A percentile compares a stretch with the other conserved stretches of the same genome.
Conservation (phyloP, 2,797 vertebrate species). For the Poeciliopsis turneri region DNA sequence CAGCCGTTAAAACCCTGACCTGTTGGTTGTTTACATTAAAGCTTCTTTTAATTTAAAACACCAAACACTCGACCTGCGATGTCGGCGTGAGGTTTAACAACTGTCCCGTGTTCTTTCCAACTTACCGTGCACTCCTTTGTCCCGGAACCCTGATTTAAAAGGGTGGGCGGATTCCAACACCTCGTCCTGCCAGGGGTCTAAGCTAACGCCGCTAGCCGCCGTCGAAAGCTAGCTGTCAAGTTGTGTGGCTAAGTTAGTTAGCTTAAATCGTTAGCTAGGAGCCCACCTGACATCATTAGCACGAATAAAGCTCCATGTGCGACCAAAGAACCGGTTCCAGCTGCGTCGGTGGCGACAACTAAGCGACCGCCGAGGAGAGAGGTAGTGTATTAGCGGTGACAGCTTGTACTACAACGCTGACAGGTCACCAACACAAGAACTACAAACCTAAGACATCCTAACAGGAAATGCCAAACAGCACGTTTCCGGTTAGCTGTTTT, state of each 20-base stretch:
- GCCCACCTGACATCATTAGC: slow-evolving; percentile 25
- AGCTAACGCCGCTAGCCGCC: slow-evolving; percentile 40
- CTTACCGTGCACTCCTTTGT: slow-evolving; percentile 57
- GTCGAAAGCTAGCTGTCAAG: slow-evolving; percentile 46
- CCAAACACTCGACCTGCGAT: neutral
- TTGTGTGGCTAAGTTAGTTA: slow-evolving; percentile 42
- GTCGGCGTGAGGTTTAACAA: neutral
- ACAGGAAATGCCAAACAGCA: slow-evolving; percentile 44
- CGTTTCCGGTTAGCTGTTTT: slow-evolving; percentile 29
- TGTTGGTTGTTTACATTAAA: slow-evolving; percentile 1
- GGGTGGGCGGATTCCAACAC: slow-evolving; percentile 63
- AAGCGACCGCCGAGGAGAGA: slow-evolving; percentile 18
- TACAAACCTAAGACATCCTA: slow-evolving; percentile 64
- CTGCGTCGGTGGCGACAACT: slow-evolving; percentile 1
- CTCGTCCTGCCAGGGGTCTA: slow-evolving; percentile 37
- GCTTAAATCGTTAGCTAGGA: slow-evolving; percentile 49
- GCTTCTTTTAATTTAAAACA: neutral
- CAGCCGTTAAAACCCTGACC: slow-evolving; percentile 7
- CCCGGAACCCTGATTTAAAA: slow-evolving; percentile 37
- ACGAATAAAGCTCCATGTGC: neutral
- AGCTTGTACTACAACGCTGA: slow-evolving; percentile 74
- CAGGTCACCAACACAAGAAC: slow-evolving; percentile 73
- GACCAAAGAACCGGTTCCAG: slow-evolving; percentile 2
- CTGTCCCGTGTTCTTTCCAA: neutral
- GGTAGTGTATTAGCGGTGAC: slow-evolving; percentile 45